Conservation (phyloP, 2,888 invertebrate species). For the Emmelina monodactyla region DNA sequence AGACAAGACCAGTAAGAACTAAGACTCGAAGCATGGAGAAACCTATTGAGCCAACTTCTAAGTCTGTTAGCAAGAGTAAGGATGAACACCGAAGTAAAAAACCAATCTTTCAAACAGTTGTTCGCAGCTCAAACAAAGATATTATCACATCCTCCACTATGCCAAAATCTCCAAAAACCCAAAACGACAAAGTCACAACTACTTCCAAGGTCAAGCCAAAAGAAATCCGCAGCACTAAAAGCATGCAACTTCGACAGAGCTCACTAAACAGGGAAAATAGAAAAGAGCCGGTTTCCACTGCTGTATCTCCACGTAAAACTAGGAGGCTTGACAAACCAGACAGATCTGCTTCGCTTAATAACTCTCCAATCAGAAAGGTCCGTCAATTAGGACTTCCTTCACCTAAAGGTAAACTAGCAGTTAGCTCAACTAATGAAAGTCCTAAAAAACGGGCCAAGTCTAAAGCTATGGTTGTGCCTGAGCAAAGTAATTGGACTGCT, state of each 20-base stretch:
- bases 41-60: slow-evolving; percentile 27
- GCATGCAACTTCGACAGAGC: slow-evolving; percentile 45
- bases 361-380: slow-evolving; percentile 56
- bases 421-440: slow-evolving; percentile 46
- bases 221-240: slow-evolving; percentile 42
- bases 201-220: slow-evolving; percentile 33
- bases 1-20: slow-evolving; percentile 42
- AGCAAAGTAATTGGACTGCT: slow-evolving; percentile 28
- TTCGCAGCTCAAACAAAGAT: slow-evolving; percentile 40
- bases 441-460: slow-evolving; percentile 43
- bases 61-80: slow-evolving; percentile 35
- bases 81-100: slow-evolving; percentile 37
- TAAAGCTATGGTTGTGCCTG: slow-evolving; percentile 33
- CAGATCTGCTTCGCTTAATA: slow-evolving; percentile 51
- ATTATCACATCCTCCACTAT: slow-evolving; percentile 34
- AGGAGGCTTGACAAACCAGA: slow-evolving; percentile 52
- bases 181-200: slow-evolving; percentile 39
- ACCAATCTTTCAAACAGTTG: slow-evolving; percentile 56
- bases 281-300: slow-evolving; percentile 43
- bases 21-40: slow-evolving; percentile 49
- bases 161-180: slow-evolving; percentile 19
- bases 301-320: slow-evolving; percentile 53
- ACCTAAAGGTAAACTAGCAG: slow-evolving; percentile 30
- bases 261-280: slow-evolving; percentile 45
- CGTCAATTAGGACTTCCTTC: slow-evolving; percentile 44